Base-by-base conservation (phyloP, 1,140 invertebrate genomes). In the Monochamus saltuarius region DNA sequence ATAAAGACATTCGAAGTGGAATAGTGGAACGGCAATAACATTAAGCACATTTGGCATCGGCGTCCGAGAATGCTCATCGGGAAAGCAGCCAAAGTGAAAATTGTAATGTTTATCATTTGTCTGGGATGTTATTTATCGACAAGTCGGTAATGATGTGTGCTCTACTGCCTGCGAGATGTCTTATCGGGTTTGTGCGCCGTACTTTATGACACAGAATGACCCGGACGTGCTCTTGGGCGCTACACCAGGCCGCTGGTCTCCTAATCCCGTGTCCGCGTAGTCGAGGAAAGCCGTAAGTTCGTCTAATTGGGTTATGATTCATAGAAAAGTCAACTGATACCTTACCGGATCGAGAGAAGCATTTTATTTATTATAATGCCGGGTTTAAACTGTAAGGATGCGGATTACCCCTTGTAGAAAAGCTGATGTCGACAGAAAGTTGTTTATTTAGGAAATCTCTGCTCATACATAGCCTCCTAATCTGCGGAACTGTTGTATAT, bases 251-350 rank as follows among this genome's bases (percentile, higher is more conserved):
- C 6, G 22, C 6, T 29, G 22, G 22, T 29, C 22, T 29, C 22
- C 22, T 29, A 43, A 29, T 43, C 53, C 38, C 35, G 37, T 4
- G 22, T 13, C 53, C 13, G 51, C 22, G 37, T 22, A 54, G 22
- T 14, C 35, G 36, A 45, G 38, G 40, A 55, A 55, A 40, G 46
- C 53, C 36, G 46, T 55, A 55, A 55, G 43, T 55, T 55, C 46
- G 46, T 9, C 53, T 55, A 55, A 55, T 55, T 55, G 53, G 53
- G 53, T 55, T 55, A 55, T 55, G 53, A 55, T 55, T 55, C 53
- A 55, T 43, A 43, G 53, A 55, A 55, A 45, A 43, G 53, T 55
- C 53, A 55, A 55, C 53, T 55, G 53, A 55, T 55, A 55, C 53
- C 53, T 55, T 42, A 42, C 22, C 35, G 53, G 29, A 55, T 55